A percentile compares a stretch with the other conserved stretches of the same genome.
phyloP scores from a whole-genome alignment of 2,888 invertebrate species.

The Epirrhoe tristata region DNA sequence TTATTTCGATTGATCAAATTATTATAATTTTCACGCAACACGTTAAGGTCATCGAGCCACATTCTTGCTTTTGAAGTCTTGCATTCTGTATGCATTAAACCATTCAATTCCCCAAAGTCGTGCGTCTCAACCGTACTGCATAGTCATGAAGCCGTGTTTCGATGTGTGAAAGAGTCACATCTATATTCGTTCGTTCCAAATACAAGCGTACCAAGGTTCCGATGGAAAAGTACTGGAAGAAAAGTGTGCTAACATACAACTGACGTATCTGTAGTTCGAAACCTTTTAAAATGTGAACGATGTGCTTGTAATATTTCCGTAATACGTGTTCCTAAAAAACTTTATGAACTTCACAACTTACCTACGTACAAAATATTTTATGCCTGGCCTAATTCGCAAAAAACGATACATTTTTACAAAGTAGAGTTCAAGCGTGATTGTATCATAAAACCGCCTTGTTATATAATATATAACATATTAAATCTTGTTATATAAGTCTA shows the following conservation, averaged over 20 bases:
- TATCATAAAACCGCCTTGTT: too few species aligned
- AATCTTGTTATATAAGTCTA: constrained; percentile 11
- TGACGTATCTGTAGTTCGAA: constrained; percentile 51
- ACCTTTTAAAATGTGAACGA: constrained; percentile 55
- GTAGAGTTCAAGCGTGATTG: not conserved
- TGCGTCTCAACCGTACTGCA: constrained; percentile 33
- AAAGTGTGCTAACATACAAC: constrained; percentile 59
- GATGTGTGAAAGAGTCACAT: constrained; percentile 50
- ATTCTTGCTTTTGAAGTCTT: constrained; percentile 35
- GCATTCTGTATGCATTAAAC: constrained; percentile 39
- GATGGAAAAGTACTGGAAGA: constrained; percentile 77
- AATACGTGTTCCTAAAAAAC: not conserved
- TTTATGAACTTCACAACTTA: too few species aligned
- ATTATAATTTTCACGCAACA: constrained; percentile 24
- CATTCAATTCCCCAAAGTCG: constrained; percentile 38
- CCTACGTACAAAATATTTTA: not conserved
- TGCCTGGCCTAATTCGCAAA: not conserved
- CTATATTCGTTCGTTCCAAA: constrained; percentile 52
- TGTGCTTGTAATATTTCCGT: not conserved
- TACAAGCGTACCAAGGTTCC: constrained; percentile 52
- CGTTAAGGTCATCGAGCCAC: constrained; percentile 27
- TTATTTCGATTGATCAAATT: constrained; percentile 10
- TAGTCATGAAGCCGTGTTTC: constrained; percentile 32
- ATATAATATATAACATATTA: too few species aligned
- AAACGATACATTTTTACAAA: not conserved